These are phyloP conservation scores for Hydrochoerus hydrochaeris DNA, from an alignment of 2,113 vertebrate species.

Conservation along the genomic window DNA sequence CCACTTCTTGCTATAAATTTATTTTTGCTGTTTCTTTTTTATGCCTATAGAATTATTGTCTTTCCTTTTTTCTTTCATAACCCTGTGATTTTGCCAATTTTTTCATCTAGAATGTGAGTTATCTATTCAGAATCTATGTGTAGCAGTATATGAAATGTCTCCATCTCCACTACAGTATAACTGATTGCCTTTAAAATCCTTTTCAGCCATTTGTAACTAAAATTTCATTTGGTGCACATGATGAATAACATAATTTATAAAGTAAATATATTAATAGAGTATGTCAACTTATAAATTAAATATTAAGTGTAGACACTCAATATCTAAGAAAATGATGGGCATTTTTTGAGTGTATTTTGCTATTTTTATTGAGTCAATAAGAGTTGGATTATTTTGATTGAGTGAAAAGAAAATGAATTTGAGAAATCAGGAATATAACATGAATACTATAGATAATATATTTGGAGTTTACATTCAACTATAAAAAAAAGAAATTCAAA, in stretches of 20 bases:
- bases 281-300: not conserved
- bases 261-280: not conserved
- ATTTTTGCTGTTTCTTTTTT: not conserved
- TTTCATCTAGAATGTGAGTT: not conserved
- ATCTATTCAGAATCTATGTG: not conserved
- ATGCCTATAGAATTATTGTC: not conserved
- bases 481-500: not conserved
- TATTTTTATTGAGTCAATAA: conserved; percentile 18
- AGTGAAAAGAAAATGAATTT: not conserved
- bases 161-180: not conserved
- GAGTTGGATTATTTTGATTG: not conserved
- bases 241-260: not conserved
- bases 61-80: not conserved
- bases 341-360: not conserved
- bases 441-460: too few relatives aligned
- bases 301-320: not conserved
- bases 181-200: not conserved
- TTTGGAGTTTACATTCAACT: not conserved
- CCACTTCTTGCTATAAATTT: not conserved
- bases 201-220: not conserved
- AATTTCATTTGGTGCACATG: not conserved
- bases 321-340: not conserved
- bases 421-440: not conserved
- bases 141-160: rapidly evolving
- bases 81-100: not conserved